Conservation (phyloP, 2,888 invertebrate species). For the Venustoraphidia nigricollis region DNA sequence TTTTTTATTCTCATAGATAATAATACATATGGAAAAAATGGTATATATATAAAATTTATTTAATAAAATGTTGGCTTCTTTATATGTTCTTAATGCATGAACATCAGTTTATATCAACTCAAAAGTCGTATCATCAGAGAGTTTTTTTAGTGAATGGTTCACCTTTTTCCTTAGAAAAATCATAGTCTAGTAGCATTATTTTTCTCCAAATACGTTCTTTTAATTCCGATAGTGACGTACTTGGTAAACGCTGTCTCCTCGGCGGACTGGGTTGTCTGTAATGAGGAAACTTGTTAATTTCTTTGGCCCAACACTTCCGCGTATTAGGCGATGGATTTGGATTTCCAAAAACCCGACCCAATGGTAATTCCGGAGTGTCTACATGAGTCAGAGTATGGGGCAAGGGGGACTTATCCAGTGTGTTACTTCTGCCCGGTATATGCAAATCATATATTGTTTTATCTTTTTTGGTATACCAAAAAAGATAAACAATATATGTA, state of each 20-base stretch:
- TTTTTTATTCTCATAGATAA: slow-evolving; percentile 4
- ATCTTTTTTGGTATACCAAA: no score
- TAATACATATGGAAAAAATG: slow-evolving; percentile 5
- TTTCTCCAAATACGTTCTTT: slow-evolving; percentile 30
- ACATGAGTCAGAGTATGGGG: slow-evolving; percentile 28
- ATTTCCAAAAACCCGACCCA: slow-evolving; percentile 29
- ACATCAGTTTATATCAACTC: no score
- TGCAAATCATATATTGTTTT: no score
- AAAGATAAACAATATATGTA: no score
- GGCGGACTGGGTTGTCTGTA: slow-evolving; percentile 22
- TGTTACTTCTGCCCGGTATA: slow-evolving; percentile 14
- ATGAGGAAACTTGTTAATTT: slow-evolving; percentile 32
- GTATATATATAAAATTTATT: slow-evolving; percentile 6
- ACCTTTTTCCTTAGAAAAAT: not conserved
- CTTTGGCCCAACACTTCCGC: slow-evolving; percentile 32
- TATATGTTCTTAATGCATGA: not conserved
- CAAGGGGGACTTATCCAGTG: slow-evolving; percentile 20
- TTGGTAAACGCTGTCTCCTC: slow-evolving; percentile 18
- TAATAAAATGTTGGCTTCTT: slow-evolving; percentile 6
- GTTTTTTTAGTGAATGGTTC: no score
- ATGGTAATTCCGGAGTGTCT: slow-evolving; percentile 38
- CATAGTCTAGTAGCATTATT: slow-evolving; percentile 15
- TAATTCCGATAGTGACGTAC: slow-evolving; percentile 38
- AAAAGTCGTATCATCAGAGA: no score
- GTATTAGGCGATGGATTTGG: slow-evolving; percentile 33